These are phyloP conservation scores for Homarus gammarus DNA, from an alignment of 2,888 invertebrate genomes.

Conservation along the genomic window DNA sequence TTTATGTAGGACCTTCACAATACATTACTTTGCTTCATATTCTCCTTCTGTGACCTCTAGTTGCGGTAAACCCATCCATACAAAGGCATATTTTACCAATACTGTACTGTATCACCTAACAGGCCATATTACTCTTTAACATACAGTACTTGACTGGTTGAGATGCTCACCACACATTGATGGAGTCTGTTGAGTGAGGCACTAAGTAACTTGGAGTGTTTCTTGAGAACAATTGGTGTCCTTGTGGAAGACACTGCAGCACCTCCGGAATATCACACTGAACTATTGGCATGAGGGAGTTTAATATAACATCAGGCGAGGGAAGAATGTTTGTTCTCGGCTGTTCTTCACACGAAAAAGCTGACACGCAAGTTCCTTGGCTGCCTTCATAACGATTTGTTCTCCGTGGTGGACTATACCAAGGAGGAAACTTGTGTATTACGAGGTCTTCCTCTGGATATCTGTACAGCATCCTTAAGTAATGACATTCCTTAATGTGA, in stretches of 20 bases:
- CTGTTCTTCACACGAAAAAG: too few relatives aligned
- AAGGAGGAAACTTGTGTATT: neutral
- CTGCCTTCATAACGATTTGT: neutral
- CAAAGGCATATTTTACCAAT: too few relatives aligned
- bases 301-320: neutral
- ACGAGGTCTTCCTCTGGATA: neutral
- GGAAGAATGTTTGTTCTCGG: neutral
- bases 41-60: too few relatives aligned
- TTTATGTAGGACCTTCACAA: too few relatives aligned
- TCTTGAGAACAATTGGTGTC: neutral
- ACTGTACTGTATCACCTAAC: too few relatives aligned
- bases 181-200: neutral
- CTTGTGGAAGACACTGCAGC: neutral
- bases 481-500: neutral
- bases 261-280: too few relatives aligned
- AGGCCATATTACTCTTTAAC: too few relatives aligned
- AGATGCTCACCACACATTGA: neutral
- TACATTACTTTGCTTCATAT: too few relatives aligned
- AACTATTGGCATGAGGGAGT: neutral
- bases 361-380: too few relatives aligned
- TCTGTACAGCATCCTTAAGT: neutral
- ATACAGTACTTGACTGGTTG: too few relatives aligned
- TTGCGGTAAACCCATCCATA: too few relatives aligned
- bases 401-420: neutral
- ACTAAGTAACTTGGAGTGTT: neutral